These are phyloP conservation scores for Tragulus kanchil DNA, from an alignment of 2,113 vertebrate species.

Conservation along the genomic window DNA sequence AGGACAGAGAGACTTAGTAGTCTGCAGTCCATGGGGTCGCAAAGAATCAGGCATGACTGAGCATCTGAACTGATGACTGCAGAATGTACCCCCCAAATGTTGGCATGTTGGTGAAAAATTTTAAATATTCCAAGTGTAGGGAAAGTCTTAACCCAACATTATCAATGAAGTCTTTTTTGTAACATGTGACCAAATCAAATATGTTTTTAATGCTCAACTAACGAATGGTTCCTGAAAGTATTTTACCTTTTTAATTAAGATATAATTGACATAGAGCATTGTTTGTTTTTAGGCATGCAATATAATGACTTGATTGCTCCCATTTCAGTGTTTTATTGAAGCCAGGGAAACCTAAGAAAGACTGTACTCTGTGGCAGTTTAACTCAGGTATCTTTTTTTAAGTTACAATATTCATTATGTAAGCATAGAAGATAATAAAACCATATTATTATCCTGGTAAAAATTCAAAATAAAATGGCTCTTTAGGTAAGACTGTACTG, in stretches of 20 bases:
- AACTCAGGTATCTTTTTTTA: background rate
- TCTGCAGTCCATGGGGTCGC: no score
- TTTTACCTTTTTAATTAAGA: background rate
- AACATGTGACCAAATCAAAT: background rate
- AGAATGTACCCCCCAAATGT: background rate
- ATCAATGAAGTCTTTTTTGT: background rate
- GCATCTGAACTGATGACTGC: background rate
- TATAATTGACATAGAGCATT: background rate
- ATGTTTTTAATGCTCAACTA: background rate
- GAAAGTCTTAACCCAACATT: background rate
- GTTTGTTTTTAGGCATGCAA: background rate
- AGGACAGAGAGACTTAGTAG: no score
- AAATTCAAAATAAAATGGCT: background rate
- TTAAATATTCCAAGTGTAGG: background rate
- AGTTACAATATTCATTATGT: background rate
- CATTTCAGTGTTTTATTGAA: background rate
- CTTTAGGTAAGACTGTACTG: background rate
- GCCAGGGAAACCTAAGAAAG: background rate
- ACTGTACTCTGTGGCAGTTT: background rate
- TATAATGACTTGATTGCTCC: background rate
- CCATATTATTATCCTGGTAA: background rate
- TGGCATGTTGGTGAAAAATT: background rate
- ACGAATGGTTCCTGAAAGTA: background rate
- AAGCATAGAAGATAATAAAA: slow-evolving; percentile 26
- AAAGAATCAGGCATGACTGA: no score